phyloP scores from a whole-genome alignment of 2,888 invertebrate genomes.

The Isoperla grammatica region DNA sequence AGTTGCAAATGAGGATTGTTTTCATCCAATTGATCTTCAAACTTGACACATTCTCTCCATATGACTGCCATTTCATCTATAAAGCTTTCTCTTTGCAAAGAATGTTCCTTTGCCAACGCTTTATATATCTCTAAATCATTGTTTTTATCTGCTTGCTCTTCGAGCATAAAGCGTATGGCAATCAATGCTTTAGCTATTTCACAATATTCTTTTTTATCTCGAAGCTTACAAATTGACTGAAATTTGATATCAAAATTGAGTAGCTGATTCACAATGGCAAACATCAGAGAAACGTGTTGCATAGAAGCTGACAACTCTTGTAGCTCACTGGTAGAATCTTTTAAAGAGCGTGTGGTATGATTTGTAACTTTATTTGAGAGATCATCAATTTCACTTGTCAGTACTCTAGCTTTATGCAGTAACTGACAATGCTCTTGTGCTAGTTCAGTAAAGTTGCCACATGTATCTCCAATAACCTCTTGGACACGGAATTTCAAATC shows the following conservation, averaged over 20 bases:
- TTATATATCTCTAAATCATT: constrained; percentile 49
- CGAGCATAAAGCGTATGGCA: constrained; percentile 45
- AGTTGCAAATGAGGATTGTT: constrained; percentile 41
- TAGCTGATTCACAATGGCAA: constrained; percentile 46
- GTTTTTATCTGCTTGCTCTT: constrained; percentile 48
- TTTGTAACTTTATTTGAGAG: too few relatives aligned
- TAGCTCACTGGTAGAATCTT: constrained; percentile 56
- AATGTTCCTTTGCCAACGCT: constrained; percentile 41
- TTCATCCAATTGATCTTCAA: constrained; percentile 41
- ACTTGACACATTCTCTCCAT: constrained; percentile 49
- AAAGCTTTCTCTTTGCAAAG: constrained; percentile 46
- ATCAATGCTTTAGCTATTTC: constrained; percentile 50
- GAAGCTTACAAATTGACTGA: constrained; percentile 39
- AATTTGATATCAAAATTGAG: constrained; percentile 43
- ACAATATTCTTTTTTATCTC: constrained; percentile 40
- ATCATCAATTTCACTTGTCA: too few relatives aligned
- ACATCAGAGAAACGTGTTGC: constrained; percentile 52
- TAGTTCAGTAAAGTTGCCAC: too few relatives aligned
- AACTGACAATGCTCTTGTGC: too few relatives aligned
- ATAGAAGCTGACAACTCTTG: constrained; percentile 51
- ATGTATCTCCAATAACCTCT: too few relatives aligned
- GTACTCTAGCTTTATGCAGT: too few relatives aligned
- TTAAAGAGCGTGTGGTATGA: constrained; percentile 39
- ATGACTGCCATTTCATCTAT: constrained; percentile 46
- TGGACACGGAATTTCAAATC: too few relatives aligned